These are phyloP conservation scores for Pelvicachromis taeniatus DNA, from an alignment of 2,113 vertebrate genomes.

Conservation along the genomic window DNA sequence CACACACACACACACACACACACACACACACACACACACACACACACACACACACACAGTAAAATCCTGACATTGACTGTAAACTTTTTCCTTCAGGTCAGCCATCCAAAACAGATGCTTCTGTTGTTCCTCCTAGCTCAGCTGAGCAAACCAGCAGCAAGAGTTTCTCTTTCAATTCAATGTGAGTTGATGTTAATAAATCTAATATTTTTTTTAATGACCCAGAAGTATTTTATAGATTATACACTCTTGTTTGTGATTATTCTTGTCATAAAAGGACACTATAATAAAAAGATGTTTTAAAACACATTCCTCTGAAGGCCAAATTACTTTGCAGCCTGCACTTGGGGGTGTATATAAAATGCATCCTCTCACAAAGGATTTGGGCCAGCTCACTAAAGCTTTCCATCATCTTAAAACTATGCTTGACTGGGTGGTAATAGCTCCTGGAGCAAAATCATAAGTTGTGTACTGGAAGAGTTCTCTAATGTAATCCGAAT, in stretches of 20 bases:
- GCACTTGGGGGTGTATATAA: neutral
- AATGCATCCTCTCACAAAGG: neutral
- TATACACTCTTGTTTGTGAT: neutral
- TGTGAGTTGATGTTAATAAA: slow-evolving; percentile 70
- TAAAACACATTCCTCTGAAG: neutral
- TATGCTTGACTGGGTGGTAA: neutral
- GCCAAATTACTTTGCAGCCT: neutral
- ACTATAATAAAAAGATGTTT: neutral
- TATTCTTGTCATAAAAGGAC: neutral
- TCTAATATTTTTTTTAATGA: neutral
- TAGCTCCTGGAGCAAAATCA: neutral
- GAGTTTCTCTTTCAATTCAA: slow-evolving; percentile 74
- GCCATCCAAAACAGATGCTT: slow-evolving; percentile 65
- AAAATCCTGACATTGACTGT: neutral
- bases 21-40: neutral
- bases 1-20: neutral
- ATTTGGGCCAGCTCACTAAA: neutral
- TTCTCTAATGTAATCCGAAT: neutral
- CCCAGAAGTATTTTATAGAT: neutral
- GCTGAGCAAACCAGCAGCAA: slow-evolving; percentile 74
- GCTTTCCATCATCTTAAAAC: neutral
- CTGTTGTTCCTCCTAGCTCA: slow-evolving; percentile 57
- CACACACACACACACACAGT: neutral
- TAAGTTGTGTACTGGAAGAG: neutral
- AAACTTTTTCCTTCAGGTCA: slow-evolving; percentile 47